Percentiles rank a stretch among this genome's conserved stretches.
These are phyloP conservation scores for Crematogaster levior DNA, from an alignment of 2,888 invertebrate genomes.

Conservation along the genomic window DNA sequence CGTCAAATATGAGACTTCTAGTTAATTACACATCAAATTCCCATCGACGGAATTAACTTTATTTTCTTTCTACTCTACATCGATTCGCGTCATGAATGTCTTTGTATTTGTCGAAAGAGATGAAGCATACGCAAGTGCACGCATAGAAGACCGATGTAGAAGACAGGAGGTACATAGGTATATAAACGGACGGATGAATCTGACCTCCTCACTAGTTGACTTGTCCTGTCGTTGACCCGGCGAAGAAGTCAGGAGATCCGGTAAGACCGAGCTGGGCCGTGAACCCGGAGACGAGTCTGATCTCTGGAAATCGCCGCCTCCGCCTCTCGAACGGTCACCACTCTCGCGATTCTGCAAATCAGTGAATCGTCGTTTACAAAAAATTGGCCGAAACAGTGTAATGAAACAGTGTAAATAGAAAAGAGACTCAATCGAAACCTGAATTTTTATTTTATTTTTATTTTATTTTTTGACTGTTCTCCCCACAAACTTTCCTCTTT, in stretches of 20 bases:
- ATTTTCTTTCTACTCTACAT: background rate
- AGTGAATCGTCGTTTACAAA: slow-evolving; percentile 53
- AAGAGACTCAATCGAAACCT: slow-evolving; percentile 56
- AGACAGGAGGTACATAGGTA: slow-evolving; percentile 3
- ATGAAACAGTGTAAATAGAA: background rate
- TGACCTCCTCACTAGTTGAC: slow-evolving; percentile 98
- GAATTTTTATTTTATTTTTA: slow-evolving; percentile 45
- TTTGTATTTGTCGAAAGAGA: background rate
- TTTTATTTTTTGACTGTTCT: background rate
- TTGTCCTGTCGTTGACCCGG: slow-evolving; percentile 96
- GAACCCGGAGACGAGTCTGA: slow-evolving; percentile 88
- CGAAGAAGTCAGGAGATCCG: slow-evolving; percentile 97
- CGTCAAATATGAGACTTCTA: background rate
- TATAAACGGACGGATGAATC: slow-evolving; percentile 68
- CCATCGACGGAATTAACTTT: background rate
- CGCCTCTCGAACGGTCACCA: slow-evolving; percentile 85
- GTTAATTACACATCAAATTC: background rate
- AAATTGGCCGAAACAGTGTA: background rate
- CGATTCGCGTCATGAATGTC: background rate
- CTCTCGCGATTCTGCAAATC: slow-evolving; percentile 83
- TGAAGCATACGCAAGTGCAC: slow-evolving; percentile 45
- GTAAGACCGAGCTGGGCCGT: slow-evolving; percentile 96
- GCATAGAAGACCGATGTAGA: slow-evolving; percentile 32
- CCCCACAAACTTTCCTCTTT: background rate
- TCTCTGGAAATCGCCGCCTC: slow-evolving; percentile 87